phyloP scores from a whole-genome alignment of 2,888 invertebrate species.

The Eupithecia insigniata region DNA sequence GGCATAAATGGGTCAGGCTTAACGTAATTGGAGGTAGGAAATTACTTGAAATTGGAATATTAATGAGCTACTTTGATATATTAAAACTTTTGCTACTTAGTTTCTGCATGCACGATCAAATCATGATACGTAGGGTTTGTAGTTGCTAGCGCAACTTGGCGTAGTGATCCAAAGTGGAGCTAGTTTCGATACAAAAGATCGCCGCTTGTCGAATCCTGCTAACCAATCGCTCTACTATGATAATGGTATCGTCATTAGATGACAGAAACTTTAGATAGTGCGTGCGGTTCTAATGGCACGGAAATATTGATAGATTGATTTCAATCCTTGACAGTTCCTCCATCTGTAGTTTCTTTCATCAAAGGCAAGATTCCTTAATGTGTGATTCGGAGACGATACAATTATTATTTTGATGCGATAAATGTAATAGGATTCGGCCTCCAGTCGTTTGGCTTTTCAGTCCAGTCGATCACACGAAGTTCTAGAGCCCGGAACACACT shows the following conservation, averaged over 20 bases:
- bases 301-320: too few species aligned
- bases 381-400: too few species aligned
- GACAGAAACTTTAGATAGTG: too few species aligned
- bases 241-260: too few species aligned
- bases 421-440: too few species aligned
- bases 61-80: constrained; percentile 19
- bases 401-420: too few species aligned
- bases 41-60: constrained; percentile 24
- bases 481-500: background rate
- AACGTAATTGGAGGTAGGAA: constrained; percentile 24
- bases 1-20: constrained; percentile 33
- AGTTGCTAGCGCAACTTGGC: background rate
- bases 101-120: background rate
- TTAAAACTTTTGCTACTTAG: background rate
- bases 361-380: too few species aligned
- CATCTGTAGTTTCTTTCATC: too few species aligned
- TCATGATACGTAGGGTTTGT: background rate
- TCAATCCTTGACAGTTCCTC: too few species aligned
- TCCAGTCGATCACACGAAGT: constrained; percentile 1
- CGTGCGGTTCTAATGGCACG: too few species aligned
- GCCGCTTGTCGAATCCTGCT: too few species aligned
- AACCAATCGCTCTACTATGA: too few species aligned
- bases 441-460: background rate
- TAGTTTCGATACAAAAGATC: background rate
- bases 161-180: background rate